Evolutionary conservation across 2,888 invertebrate genomes (phyloP), one percentile per base, ranked within the genome.

Genomic region (Pasiphila rectangulata): DNA sequence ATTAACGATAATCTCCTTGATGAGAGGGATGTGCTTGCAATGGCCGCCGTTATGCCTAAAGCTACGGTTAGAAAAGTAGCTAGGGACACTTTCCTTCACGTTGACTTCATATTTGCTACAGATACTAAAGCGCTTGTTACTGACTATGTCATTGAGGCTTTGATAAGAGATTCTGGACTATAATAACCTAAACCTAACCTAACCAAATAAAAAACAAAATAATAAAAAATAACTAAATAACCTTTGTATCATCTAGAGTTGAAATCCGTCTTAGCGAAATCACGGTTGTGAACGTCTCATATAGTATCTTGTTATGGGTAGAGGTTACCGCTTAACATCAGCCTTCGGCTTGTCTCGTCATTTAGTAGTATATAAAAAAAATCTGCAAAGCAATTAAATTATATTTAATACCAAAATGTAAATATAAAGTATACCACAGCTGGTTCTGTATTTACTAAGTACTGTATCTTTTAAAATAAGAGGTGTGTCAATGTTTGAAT

Each of bases 111-210:
- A 3, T 23, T 9, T 2, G 72, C 76, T 4, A 3, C 9, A 0
- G 81, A 82, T 54, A 70, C 67, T 1, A 82, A 69, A 17, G 75
- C 73, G n/a, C 43, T 81, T 4, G 80, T 83, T 0, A 79, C 77
- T 0, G 64, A 74, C 44, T 73, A 64, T 45, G 69, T 82, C 16
- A 70, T 81, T 44, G 59, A 69, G 37, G 57, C 60, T 3, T 57
- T 76, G 12, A 41, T n/a, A 24, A 38, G 41, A 32, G 51, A 41
- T 9, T 46, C 54, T 4, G 48, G 46, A 32, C 17, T 32, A 17
- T 32, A 13, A 27, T 17, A 19, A 32, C 1, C 16, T 9, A 1
- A 9, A 13, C n/a, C 3, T 30, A n/a, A 5, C 16, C 4, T n/a
- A 32, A 19, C 19, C 21, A 21, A 21, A 21, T n/a, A n/a, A n/a